These are phyloP conservation scores for Forficula auricularia DNA, from an alignment of 1,140 invertebrate species.

Conservation along the genomic window DNA sequence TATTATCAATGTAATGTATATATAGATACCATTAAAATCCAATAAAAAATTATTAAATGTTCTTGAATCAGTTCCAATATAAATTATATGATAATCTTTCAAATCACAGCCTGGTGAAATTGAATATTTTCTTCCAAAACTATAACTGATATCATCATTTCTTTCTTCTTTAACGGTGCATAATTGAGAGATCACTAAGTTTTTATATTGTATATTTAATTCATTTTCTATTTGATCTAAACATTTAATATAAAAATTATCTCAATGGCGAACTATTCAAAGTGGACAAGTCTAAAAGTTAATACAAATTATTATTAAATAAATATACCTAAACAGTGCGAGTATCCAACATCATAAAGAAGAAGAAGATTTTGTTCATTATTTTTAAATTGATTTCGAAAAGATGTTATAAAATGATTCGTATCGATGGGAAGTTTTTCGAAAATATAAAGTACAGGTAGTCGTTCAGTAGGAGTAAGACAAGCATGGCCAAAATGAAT, in stretches of 20 bases:
- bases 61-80: constrained; percentile 31
- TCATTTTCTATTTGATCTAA: too few species aligned
- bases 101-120: constrained; percentile 19
- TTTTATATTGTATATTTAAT: constrained; percentile 2
- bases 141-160: too few species aligned
- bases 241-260: too few species aligned
- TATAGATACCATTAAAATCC: too few species aligned
- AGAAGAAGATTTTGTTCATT: constrained; percentile 35
- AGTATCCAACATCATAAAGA: constrained; percentile 55
- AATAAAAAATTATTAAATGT: constrained; percentile 34
- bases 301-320: too few species aligned
- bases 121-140: constrained; percentile 23
- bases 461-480: constrained; percentile 46
- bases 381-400: constrained; percentile 23
- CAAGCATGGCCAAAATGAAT: constrained; percentile 86
- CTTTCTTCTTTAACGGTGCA: too few species aligned
- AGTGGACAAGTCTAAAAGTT: too few species aligned
- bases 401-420: constrained; percentile 20
- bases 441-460: constrained; percentile 58
- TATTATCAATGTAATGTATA: too few species aligned
- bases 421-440: constrained; percentile 38
- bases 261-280: too few species aligned
- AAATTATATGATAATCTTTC: constrained; percentile 33
- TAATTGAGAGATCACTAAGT: constrained; percentile 5
- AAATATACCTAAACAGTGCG: constrained; percentile 45